Percentiles rank a stretch among this genome's conserved stretches.
Conservation (phyloP, 2,113 vertebrate genomes). For the Thunnus thynnus region DNA sequence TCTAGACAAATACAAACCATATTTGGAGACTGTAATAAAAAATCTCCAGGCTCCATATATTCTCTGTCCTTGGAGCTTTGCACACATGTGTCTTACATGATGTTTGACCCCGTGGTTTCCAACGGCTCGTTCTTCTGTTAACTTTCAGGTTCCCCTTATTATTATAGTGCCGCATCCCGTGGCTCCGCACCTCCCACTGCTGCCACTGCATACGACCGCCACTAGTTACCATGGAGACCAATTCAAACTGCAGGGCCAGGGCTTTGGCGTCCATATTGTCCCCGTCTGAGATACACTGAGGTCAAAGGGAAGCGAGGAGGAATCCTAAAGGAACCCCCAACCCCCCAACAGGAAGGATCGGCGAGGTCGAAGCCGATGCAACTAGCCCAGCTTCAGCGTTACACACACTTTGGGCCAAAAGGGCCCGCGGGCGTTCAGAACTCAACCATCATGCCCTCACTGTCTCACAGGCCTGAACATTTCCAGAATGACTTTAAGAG, state of each 20-base stretch:
- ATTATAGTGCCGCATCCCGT: slow-evolving; percentile 99
- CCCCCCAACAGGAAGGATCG: slow-evolving; percentile 65
- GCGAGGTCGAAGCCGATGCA: slow-evolving; percentile 61
- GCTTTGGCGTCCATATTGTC: slow-evolving; percentile 96
- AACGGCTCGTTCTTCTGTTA: slow-evolving; percentile 99
- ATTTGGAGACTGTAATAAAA: not conserved
- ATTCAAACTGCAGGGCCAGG: slow-evolving; percentile 96
- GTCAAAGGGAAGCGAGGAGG: slow-evolving; percentile 81
- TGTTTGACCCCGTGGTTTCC: slow-evolving; percentile 92
- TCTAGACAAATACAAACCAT: not conserved
- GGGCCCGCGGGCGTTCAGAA: slow-evolving; percentile 47
- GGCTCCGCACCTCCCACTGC: slow-evolving; percentile 99
- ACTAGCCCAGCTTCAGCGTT: slow-evolving; percentile 61
- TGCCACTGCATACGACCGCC: slow-evolving; percentile 99
- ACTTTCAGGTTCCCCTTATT: slow-evolving; percentile 99
- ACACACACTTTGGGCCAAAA: slow-evolving; percentile 65
- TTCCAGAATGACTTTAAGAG: slow-evolving; percentile 87
- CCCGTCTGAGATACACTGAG: slow-evolving; percentile 93
- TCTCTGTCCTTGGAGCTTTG: not conserved
- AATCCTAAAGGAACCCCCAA: slow-evolving; percentile 60
- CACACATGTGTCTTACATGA: slow-evolving; percentile 77
- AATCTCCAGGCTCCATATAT: not conserved
- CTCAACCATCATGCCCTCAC: slow-evolving; percentile 68
- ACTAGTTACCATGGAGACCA: slow-evolving; percentile 99
- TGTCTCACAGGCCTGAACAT: slow-evolving; percentile 81